Evolutionary conservation across 2,113 vertebrate genomes (phyloP).

Genomic region (Chamaetylas fuelleborni): DNA sequence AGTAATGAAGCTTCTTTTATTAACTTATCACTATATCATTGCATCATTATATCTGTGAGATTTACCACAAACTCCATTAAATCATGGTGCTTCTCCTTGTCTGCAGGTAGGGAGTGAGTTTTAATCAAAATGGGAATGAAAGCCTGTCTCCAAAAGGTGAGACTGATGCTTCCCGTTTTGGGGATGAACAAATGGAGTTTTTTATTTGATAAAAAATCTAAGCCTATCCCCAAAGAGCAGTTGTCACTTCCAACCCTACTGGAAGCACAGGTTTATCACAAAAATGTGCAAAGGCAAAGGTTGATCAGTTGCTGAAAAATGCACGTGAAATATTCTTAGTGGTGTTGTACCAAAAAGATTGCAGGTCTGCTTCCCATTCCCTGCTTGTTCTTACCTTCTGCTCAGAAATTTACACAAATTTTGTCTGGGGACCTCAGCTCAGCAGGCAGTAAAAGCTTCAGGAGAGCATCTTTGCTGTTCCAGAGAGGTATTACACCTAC

Average conservation of each 20-base stretch:
- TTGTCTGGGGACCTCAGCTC: background rate
- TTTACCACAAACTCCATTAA: background rate
- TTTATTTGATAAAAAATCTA: background rate
- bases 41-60: background rate
- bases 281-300: background rate
- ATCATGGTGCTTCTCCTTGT: background rate
- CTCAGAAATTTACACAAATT: background rate
- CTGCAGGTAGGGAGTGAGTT: background rate
- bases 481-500: background rate
- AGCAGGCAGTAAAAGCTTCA: background rate
- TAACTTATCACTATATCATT: background rate
- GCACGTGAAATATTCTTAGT: background rate
- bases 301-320: background rate
- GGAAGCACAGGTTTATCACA: background rate
- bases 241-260: background rate
- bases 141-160: background rate
- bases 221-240: background rate
- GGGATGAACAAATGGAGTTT: background rate
- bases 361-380: background rate
- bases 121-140: background rate
- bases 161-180: background rate
- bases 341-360: background rate
- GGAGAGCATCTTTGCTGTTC: background rate
- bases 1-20: background rate
- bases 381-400: background rate